Base-by-base conservation (phyloP, 2,113 vertebrate species). In the Lamprotornis superbus region DNA sequence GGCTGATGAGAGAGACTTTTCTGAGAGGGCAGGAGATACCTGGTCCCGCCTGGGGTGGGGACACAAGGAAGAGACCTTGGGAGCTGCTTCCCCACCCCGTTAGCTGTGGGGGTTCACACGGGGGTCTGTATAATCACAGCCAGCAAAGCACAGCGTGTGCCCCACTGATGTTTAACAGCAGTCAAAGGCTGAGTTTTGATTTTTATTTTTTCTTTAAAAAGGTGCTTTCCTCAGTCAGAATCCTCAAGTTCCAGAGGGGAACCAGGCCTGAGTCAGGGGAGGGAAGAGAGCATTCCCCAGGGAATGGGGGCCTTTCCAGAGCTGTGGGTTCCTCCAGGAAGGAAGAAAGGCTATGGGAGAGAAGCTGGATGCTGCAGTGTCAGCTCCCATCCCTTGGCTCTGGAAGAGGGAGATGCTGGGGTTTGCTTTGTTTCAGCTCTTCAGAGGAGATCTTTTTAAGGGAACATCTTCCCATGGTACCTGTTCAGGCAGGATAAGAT, bases 291-390 rank as follows among this genome's bases (percentile, higher is more conserved):
- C 18, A 11, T 61, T 95, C 19, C 46, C 23, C 5, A 6, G 42
- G 39, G 69, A 14, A 1, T 0, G 33, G 28, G 18, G n/a, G 9
- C 17, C 3, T 3, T 42, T 53, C 27, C 4, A 2, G 68, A 61
- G 12, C 30, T 83, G 33, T 60, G 35, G 24, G 14, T 15, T 89
- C 33, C 27, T 55, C 35, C 9, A 3, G 68, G 37, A 18, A 63
- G 25, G 30, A 35, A 70, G 37, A 22, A 83, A 10, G 21, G 44
- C 33, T 60, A 37, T 49, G 25, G 15, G 22, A 60, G 22, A 67
- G 46, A 73, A 77, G 55, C 61, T 50, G 44, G 7, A 16, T 83
- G 49, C 53, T 83, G 24, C 1, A 1, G 12, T 50, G 53, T 71
- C 46, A 37, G 40, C 53, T 65, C 18, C 46, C 56, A 31, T 16